Percentiles rank a stretch among this genome's conserved stretches.
Conservation (phyloP, 1,140 invertebrate genomes). For the Akabosia matsudoensis region DNA sequence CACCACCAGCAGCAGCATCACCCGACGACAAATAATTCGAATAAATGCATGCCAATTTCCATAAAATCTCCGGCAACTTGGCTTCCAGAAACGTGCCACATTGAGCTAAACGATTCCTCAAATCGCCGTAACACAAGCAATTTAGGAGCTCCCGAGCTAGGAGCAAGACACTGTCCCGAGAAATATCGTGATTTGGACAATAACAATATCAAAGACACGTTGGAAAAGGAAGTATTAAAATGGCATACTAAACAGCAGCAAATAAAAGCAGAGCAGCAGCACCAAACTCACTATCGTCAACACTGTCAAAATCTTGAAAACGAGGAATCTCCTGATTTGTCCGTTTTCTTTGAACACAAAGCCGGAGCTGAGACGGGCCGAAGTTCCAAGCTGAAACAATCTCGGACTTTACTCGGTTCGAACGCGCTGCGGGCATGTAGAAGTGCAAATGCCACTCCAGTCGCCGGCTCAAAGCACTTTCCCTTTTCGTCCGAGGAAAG, state of each 20-base stretch:
- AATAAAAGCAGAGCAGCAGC: background rate
- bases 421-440: background rate
- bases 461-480: constrained; percentile 4
- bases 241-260: background rate
- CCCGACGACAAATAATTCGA: constrained; percentile 9
- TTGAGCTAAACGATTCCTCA: constrained; percentile 43
- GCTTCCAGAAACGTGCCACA: constrained; percentile 44
- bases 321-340: background rate
- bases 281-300: no score
- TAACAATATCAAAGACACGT: background rate
- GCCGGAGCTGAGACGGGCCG: background rate
- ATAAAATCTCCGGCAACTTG: constrained; percentile 27
- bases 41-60: constrained; percentile 24
- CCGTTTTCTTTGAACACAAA: constrained; percentile 12
- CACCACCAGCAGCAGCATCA: background rate
- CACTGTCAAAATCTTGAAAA: background rate
- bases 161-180: background rate
- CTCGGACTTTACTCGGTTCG: background rate
- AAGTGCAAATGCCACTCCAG: constrained; percentile 15
- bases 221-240: background rate
- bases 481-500: background rate
- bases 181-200: constrained; percentile 5
- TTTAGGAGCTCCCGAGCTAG: constrained; percentile 1
- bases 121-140: constrained; percentile 46
- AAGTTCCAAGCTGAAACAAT: background rate